Conservation (phyloP, 53 echinoderm and acorn worm genomes). For the Luidia sarsii region DNA sequence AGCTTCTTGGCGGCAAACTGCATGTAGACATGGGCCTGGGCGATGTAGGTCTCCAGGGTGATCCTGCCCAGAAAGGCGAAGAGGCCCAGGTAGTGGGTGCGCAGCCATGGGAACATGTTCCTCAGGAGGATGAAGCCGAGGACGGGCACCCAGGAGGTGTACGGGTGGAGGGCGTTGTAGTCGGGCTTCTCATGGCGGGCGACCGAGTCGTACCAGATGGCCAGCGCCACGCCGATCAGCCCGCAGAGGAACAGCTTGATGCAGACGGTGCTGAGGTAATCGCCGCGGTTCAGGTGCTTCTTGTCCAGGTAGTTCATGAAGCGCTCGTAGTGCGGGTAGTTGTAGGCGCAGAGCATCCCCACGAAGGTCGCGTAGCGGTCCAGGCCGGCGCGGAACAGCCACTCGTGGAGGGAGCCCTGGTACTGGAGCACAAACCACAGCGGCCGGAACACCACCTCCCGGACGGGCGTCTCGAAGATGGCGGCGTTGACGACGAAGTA, state of each 20-base stretch:
- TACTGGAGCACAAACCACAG: constrained; percentile 70
- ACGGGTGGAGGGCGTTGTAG: constrained; percentile 74
- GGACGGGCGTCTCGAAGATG: constrained; percentile 70
- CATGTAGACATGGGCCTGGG: constrained; percentile 79
- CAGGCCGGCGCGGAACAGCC: constrained; percentile 76
- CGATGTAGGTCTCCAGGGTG: constrained; percentile 86
- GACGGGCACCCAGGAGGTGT: constrained; percentile 85
- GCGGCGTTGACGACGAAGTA: constrained; percentile 70
- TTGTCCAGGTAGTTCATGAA: constrained; percentile 79
- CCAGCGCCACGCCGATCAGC: constrained; percentile 32
- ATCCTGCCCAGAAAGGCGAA: constrained; percentile 84
- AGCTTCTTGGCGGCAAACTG: constrained; percentile 64
- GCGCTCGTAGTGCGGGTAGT: constrained; percentile 81
- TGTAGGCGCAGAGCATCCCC: constrained; percentile 88
- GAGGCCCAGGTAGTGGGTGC: constrained; percentile 69
- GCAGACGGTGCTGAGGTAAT: constrained; percentile 44
- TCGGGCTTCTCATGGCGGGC: constrained; percentile 63
- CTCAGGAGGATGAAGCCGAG: constrained; percentile 66
- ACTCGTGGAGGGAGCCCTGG: constrained; percentile 69
- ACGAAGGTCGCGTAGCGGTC: constrained; percentile 82
- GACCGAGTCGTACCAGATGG: constrained; percentile 62
- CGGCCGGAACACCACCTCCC: constrained; percentile 60
- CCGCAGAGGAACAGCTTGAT: constrained; percentile 71
- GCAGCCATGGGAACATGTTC: constrained; percentile 69
- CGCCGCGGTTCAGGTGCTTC: constrained; percentile 58